These are phyloP conservation scores for Geopemphigus sp. DNA, from an alignment of 1,140 invertebrate genomes.

Conservation along the genomic window DNA sequence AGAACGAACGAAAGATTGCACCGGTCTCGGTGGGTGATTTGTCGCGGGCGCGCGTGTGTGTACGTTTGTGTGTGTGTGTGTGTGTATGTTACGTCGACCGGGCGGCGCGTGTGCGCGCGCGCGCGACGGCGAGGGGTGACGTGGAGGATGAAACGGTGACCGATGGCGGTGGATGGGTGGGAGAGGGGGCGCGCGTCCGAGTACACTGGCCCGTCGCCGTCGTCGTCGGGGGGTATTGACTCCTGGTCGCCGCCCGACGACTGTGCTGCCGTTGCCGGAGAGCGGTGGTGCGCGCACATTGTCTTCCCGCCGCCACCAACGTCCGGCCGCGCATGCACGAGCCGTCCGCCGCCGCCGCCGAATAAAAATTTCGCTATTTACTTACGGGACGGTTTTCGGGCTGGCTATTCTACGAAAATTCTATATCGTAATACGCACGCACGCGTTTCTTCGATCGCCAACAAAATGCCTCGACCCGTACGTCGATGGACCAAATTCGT, in stretches of 20 bases:
- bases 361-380: background rate
- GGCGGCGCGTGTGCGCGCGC: too few species aligned
- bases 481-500: too few species aligned
- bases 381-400: too few species aligned
- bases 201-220: slow-evolving; percentile 11
- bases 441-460: too few species aligned
- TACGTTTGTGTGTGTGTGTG: too few species aligned
- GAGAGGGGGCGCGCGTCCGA: background rate
- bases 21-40: slow-evolving; percentile 38
- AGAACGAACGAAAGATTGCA: too few species aligned
- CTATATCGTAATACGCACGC: too few species aligned
- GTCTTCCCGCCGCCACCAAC: slow-evolving; percentile 27
- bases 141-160: too few species aligned
- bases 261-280: background rate
- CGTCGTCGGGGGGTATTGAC: slow-evolving; percentile 46
- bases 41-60: slow-evolving; percentile 24
- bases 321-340: slow-evolving; percentile 39
- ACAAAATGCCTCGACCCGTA: too few species aligned
- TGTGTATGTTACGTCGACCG: too few species aligned
- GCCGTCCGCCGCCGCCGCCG: background rate
- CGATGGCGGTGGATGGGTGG: background rate
- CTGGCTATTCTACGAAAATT: background rate
- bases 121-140: too few species aligned
- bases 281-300: slow-evolving; percentile 42
- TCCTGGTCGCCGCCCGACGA: slow-evolving; percentile 33